A percentile compares a stretch with the other conserved stretches of the same genome.
These are phyloP conservation scores for Sigmodon hispidus DNA, from an alignment of 2,113 vertebrate genomes.

Conservation along the genomic window DNA sequence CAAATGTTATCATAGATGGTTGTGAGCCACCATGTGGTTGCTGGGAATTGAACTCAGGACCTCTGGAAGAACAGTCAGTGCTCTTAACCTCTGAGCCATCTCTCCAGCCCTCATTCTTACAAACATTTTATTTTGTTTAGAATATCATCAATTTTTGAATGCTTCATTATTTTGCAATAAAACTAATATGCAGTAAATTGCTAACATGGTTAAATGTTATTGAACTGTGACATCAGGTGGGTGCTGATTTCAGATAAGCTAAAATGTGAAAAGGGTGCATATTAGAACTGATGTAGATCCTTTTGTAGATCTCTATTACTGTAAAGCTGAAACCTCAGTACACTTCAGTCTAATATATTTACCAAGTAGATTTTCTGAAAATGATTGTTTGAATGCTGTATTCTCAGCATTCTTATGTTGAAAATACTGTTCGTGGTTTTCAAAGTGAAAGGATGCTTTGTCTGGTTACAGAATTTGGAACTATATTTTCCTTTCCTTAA, in stretches of 20 bases:
- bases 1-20: no score
- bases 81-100: no score
- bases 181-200: neutral
- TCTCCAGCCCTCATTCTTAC: no score
- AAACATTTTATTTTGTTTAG: neutral
- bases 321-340: conserved; percentile 9
- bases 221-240: neutral
- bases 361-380: conserved; percentile 45
- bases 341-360: conserved; percentile 30
- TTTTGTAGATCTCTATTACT: conserved; percentile 32
- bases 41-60: no score
- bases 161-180: conserved; percentile 6
- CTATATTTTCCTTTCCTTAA: neutral
- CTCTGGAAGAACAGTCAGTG: no score
- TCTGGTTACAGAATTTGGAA: conserved; percentile 31
- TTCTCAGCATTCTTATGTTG: conserved; percentile 32
- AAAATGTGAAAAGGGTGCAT: neutral
- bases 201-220: neutral
- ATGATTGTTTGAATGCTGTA: neutral
- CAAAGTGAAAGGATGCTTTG: conserved; percentile 47
- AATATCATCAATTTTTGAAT: neutral
- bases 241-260: conserved; percentile 3
- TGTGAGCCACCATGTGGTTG: no score
- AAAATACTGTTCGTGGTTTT: conserved; percentile 26
- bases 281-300: conserved; percentile 11